Evolutionary conservation across 1,140 invertebrate species (phyloP).

Genomic region (Pachypeltis micranthus): DNA sequence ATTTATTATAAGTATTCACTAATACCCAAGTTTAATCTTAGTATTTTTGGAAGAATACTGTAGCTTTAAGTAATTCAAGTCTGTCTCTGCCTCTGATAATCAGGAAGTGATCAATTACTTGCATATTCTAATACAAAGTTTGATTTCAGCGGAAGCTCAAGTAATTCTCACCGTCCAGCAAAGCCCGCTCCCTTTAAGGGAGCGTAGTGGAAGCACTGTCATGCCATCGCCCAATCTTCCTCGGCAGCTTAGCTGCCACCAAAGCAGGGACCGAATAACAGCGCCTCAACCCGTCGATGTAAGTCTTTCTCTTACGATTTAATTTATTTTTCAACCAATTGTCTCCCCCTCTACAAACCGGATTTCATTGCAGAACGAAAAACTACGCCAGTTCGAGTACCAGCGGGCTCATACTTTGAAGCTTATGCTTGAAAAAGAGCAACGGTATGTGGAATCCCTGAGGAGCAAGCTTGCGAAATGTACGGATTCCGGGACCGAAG

Average conservation of each 20-base stretch:
- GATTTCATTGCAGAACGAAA: slow-evolving; percentile 56
- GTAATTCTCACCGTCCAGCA: slow-evolving; percentile 50
- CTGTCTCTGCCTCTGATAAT: too few species aligned
- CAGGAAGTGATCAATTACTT: too few species aligned
- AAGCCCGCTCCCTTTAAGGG: slow-evolving; percentile 30
- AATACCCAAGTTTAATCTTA: too few species aligned
- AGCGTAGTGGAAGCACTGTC: slow-evolving; percentile 16
- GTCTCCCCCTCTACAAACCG: too few species aligned
- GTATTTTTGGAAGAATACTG: too few species aligned
- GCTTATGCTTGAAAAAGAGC: slow-evolving; percentile 68
- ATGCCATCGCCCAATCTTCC: slow-evolving; percentile 30
- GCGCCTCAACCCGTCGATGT: slow-evolving; percentile 83
- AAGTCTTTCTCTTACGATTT: too few species aligned
- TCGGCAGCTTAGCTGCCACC: slow-evolving; percentile 34
- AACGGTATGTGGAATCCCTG: slow-evolving; percentile 57
- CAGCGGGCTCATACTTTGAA: slow-evolving; percentile 62
- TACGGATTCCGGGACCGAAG: slow-evolving; percentile 37
- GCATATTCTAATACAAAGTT: slow-evolving; percentile 20
- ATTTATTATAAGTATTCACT: too few species aligned
- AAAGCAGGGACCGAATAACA: slow-evolving; percentile 53
- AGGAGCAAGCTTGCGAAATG: slow-evolving; percentile 45
- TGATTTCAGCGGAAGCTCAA: slow-evolving; percentile 44
- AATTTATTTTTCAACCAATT: too few species aligned
- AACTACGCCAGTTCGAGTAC: slow-evolving; percentile 59
- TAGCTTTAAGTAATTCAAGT: too few species aligned